Base-by-base conservation (phyloP, 2,888 invertebrate genomes). In the Spodoptera littoralis region DNA sequence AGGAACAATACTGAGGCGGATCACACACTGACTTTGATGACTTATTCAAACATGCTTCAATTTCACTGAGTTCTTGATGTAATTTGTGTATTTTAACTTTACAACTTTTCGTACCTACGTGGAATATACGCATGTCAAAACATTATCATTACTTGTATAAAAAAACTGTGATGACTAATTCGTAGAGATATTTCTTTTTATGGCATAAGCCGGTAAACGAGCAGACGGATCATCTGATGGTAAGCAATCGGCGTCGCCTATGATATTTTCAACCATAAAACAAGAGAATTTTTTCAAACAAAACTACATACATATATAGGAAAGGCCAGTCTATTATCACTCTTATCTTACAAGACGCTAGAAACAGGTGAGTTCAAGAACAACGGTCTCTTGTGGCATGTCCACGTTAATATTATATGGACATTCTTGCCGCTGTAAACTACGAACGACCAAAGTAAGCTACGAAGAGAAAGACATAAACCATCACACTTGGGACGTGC, bases 1-100 rank as follows among this genome's bases (percentile, higher is more conserved):
- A 54, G 41, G 18, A 47, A 58, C 63, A 53, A 59, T 50, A 22
- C 12, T 41, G 24, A 62, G 55, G 30, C 30, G 4, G 11, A 0
- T 36, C 22, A n/a, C 18, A 51, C 22, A 71, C 55, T 71, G 22
- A n/a, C 50, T 41, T 27, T 22, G n/a, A 62, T 36, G 36, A 36
- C 36, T 9, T 36, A 36, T 36, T 8, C 36, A 36, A 8, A 36
- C 36, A 36, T 9, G 36, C 36, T 36, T 36, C 36, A 36, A 36
- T 36, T 36, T 9, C 4, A 30, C 6, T 18, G 18, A 18, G 18
- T 18, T 18, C 18, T 18, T 18, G 18, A 18, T 18, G 18, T 18
- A 18, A 18, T 18, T 18, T 18, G 18, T 18, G 18, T 18, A 18
- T 18, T 18, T 18, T 18, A 27, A 27, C 27, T 5, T 4, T 27